Conservation (phyloP, 2,888 invertebrate species). For the Megaustenia siamemsis region DNA sequence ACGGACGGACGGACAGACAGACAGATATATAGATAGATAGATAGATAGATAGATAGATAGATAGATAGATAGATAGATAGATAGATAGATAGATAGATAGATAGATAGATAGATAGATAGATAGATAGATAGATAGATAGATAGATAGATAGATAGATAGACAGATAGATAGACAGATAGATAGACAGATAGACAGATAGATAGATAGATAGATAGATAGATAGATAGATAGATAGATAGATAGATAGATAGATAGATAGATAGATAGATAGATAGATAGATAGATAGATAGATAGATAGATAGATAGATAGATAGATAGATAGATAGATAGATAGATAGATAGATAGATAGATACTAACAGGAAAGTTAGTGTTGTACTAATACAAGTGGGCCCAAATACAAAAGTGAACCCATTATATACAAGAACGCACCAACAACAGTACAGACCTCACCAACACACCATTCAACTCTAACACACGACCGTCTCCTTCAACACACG, state of each 20-base stretch:
- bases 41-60: too few relatives aligned
- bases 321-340: background rate
- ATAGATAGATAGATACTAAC: too few relatives aligned
- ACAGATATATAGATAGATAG: too few relatives aligned
- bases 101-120: background rate
- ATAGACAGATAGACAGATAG: background rate
- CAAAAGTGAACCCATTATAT: too few relatives aligned
- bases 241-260: conserved; percentile 9
- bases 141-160: conserved; percentile 9
- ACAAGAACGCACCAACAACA: too few relatives aligned
- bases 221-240: conserved; percentile 9
- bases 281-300: conserved; percentile 9
- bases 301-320: conserved; percentile 9
- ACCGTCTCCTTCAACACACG: too few relatives aligned
- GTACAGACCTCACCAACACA: too few relatives aligned
- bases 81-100: background rate
- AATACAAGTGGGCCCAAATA: too few relatives aligned
- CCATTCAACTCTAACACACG: too few relatives aligned
- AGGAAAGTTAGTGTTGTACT: too few relatives aligned
- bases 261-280: conserved; percentile 9
- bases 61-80: too few relatives aligned
- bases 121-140: conserved; percentile 9
- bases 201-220: conserved; percentile 9
- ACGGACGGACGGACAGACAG: too few relatives aligned
- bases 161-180: background rate